These are phyloP conservation scores for Discoglossus pictus DNA, from an alignment of 2,797 vertebrate genomes.

Conservation along the genomic window DNA sequence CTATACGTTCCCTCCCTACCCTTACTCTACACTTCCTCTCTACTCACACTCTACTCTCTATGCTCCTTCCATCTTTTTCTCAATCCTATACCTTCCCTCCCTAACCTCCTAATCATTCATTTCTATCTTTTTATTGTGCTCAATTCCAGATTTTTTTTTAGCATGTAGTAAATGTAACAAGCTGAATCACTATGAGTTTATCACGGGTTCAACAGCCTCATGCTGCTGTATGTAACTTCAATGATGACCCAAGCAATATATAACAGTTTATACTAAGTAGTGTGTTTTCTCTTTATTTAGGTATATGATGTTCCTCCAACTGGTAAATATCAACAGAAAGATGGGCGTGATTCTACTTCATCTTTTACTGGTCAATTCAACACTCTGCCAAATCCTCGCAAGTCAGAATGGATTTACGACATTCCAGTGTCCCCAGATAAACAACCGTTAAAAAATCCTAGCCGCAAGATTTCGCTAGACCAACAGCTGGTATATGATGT, in stretches of 20 bases:
- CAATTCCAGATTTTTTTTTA: too few relatives aligned
- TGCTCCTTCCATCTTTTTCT: too few relatives aligned
- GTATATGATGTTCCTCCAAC: constrained; percentile 73
- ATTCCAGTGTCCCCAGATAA: constrained; percentile 75
- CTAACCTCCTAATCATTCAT: too few relatives aligned
- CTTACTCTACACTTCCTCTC: too few relatives aligned
- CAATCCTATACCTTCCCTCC: too few relatives aligned
- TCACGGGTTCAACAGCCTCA: too few relatives aligned
- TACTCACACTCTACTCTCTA: too few relatives aligned
- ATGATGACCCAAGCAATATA: neutral
- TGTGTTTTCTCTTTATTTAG: constrained; percentile 61
- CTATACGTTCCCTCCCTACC: too few relatives aligned
- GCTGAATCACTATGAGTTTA: too few relatives aligned
- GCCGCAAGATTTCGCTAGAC: constrained; percentile 36
- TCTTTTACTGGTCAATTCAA: constrained; percentile 60
- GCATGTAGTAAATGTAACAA: too few relatives aligned
- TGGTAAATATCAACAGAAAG: constrained; percentile 34
- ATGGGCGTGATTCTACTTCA: constrained; percentile 50
- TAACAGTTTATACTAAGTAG: fast-evolving
- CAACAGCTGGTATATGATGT: constrained; percentile 35
- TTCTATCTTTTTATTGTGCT: too few relatives aligned
- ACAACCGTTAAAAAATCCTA: neutral
- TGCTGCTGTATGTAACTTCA: too few relatives aligned
- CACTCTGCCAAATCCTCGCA: constrained; percentile 75
- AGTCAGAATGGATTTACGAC: constrained; percentile 86